These are phyloP conservation scores for Pyxicephalus adspersus DNA, from an alignment of 2,113 vertebrate species.

Conservation along the genomic window DNA sequence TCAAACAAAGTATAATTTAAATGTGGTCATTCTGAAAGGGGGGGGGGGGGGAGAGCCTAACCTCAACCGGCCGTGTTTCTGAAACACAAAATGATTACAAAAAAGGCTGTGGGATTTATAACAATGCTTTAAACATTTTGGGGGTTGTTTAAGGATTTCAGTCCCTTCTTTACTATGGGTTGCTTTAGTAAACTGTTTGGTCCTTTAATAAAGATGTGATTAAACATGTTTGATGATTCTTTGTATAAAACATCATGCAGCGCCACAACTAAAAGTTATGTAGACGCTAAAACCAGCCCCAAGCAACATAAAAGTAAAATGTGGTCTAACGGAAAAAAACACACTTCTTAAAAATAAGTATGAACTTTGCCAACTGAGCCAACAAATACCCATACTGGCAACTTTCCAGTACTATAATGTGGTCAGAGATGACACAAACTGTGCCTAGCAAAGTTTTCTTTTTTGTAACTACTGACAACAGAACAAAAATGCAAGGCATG, in stretches of 20 bases:
- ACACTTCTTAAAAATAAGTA: no score
- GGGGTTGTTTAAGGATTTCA: slow-evolving; percentile 49
- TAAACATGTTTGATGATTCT: neutral
- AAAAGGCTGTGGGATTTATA: slow-evolving; percentile 55
- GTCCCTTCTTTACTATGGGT: neutral
- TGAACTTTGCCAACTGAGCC: no score
- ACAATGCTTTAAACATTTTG: slow-evolving; percentile 42
- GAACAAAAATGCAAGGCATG: no score
- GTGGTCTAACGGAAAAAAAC: neutral
- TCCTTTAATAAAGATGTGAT: neutral
- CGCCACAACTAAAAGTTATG: neutral
- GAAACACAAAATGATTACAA: slow-evolving; percentile 40
- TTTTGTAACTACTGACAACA: no score
- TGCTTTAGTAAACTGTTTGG: neutral
- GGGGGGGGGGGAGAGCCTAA: slow-evolving; percentile 7
- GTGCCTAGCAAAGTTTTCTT: no score
- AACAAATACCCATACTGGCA: no score
- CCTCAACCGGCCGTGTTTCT: slow-evolving; percentile 28
- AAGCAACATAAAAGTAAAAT: neutral
- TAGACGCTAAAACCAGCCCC: neutral
- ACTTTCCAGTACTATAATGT: no score
- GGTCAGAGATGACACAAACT: no score
- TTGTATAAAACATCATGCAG: no score
- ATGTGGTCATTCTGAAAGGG: slow-evolving; percentile 48
- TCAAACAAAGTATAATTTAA: slow-evolving; percentile 55